Base-by-base conservation (phyloP, 2,113 vertebrate species). In the Hippocampus mohnikei region DNA sequence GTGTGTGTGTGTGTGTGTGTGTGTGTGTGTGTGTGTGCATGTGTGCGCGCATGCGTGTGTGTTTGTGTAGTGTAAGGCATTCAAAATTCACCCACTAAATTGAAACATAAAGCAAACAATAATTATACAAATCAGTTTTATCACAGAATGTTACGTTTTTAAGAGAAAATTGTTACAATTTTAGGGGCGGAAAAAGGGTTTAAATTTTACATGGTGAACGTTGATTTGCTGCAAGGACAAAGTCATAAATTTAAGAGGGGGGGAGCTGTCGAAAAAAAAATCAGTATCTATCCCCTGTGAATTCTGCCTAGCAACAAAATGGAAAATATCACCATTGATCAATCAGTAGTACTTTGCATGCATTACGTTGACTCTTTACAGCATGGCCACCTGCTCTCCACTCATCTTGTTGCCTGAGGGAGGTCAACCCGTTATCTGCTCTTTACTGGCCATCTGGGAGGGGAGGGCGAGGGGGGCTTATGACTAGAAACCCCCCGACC, bases 181-280 rank as follows among this genome's bases (percentile, higher is more conserved):
- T 33, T 33, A 33, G 29, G 29, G 29, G 29, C 5, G 29, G 29
- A 33, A 33, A 33, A 33, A 33, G 5, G 29, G 29, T 33, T 33
- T 33, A 27, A 27, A 27, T 27, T 29, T 27, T 27, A 27, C 27
- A 27, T 27, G 27, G 27, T 27, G 2, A 27, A 27, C 27, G 89
- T 91, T 86, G 44, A 46, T 46, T 13, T 46, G 3, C 1, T 13
- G 12, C 12, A 41, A 41, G 12, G 3, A 46, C 3, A 44, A 44
- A 10, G 10, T 10, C 41, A 8, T 10, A 41, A 41, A 8, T 41
- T 3, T 8, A 41, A 41, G 41, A 6, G 41, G 10, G 41, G 41
- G 10, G 7, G 8, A 41, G 41, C 41, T 27, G 27, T 27, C 27
- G 29, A 41, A 3, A 11, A 42, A 42, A 42, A 42, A 42, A 42